These are phyloP conservation scores for Tetranychus piercei DNA, from an alignment of 2,888 invertebrate species.

Conservation along the genomic window DNA sequence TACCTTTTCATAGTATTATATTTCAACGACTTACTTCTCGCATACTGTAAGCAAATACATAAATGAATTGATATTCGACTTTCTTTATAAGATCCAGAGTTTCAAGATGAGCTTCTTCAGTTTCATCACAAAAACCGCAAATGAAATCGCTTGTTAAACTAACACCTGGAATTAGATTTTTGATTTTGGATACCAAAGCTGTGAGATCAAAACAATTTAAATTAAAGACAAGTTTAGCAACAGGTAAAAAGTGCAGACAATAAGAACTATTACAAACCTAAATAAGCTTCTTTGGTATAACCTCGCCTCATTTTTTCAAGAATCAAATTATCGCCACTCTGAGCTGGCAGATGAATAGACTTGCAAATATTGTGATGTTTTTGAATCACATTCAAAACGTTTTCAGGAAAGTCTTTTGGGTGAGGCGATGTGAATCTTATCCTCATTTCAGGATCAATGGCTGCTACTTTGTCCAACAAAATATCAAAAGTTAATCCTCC, in stretches of 20 bases:
- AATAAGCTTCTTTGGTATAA: conserved; percentile 64
- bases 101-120: conserved; percentile 68
- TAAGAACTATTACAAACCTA: conserved; percentile 44
- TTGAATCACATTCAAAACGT: conserved; percentile 52
- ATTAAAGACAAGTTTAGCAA: background rate
- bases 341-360: conserved; percentile 76
- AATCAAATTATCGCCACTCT: conserved; percentile 63
- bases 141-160: conserved; percentile 84
- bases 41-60: conserved; percentile 82
- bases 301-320: conserved; percentile 76
- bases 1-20: background rate
- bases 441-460: conserved; percentile 66
- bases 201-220: background rate
- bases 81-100: conserved; percentile 57
- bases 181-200: conserved; percentile 19
- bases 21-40: conserved; percentile 40
- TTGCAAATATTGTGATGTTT: conserved; percentile 72
- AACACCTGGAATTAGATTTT: conserved; percentile 37
- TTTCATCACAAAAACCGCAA: conserved; percentile 90
- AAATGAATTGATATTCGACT: conserved; percentile 64
- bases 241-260: background rate
- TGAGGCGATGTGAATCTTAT: conserved; percentile 84
- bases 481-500: conserved; percentile 70
- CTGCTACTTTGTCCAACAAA: conserved; percentile 60
- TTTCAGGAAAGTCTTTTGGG: conserved; percentile 89